Conservation (phyloP, 2,113 vertebrate genomes). For the Lepus europaeus region DNA sequence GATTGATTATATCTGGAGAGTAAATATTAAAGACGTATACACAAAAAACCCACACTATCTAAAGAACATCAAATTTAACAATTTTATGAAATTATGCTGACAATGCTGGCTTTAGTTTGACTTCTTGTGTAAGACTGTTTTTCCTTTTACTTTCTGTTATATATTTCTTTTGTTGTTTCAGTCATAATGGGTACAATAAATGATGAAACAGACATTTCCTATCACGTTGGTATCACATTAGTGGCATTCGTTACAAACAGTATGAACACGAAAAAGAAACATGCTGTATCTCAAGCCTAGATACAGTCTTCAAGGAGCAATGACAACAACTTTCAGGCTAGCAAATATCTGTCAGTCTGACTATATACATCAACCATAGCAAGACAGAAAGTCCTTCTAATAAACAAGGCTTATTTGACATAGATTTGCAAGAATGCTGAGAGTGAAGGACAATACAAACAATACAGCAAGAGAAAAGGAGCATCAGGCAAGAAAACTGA, state of each 20-base stretch:
- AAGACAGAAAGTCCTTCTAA: constrained; percentile 5
- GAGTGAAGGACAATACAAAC: background rate
- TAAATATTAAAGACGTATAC: background rate
- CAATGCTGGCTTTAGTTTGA: background rate
- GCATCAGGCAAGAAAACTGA: background rate
- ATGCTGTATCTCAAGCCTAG: background rate
- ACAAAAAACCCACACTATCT: background rate
- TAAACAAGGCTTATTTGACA: background rate
- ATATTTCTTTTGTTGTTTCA: background rate
- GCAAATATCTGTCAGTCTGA: background rate
- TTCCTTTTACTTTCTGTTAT: constrained; percentile 27
- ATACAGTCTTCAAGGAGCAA: background rate
- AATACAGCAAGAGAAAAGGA: background rate
- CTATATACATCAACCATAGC: background rate
- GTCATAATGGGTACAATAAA: background rate
- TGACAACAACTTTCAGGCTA: background rate
- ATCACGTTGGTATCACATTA: background rate
- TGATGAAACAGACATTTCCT: constrained; percentile 3
- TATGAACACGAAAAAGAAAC: constrained; percentile 14
- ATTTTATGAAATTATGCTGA: background rate
- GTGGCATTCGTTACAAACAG: background rate
- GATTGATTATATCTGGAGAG: background rate
- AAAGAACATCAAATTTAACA: constrained; percentile 33
- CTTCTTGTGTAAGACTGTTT: background rate
- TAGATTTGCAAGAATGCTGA: background rate